phyloP scores from a whole-genome alignment of 2,797 vertebrate genomes.

The Orestias chungarensis region DNA sequence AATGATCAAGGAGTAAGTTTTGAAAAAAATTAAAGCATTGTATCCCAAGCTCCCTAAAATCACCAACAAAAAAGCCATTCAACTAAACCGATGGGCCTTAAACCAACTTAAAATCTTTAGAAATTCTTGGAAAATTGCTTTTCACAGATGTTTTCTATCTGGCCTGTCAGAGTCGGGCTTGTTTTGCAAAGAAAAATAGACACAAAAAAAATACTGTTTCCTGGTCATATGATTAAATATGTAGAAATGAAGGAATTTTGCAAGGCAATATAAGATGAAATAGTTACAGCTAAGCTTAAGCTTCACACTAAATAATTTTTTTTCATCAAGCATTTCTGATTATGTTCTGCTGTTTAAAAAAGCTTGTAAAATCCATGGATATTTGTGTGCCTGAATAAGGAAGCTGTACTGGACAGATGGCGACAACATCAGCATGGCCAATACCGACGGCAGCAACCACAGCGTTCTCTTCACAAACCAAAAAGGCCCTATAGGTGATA shows the following conservation, averaged over 20 bases:
- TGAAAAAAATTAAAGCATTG: background rate
- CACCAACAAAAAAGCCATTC: no score
- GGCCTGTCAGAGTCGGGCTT: background rate
- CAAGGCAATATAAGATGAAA: background rate
- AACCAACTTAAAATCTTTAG: background rate
- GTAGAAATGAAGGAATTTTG: background rate
- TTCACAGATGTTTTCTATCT: background rate
- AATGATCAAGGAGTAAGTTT: background rate
- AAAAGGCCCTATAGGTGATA: constrained; percentile 91
- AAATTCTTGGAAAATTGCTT: background rate
- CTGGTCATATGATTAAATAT: no score
- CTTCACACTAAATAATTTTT: background rate
- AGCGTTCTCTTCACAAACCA: constrained; percentile 89
- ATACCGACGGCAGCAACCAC: constrained; percentile 92
- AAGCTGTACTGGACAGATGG: constrained; percentile 98
- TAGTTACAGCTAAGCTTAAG: background rate
- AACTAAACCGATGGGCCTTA: background rate
- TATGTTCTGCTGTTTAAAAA: constrained; percentile 2
- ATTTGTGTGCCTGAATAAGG: constrained; percentile 66
- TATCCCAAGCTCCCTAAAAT: background rate
- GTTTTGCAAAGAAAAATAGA: background rate
- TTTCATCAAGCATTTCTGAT: background rate
- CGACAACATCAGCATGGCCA: constrained; percentile 94
- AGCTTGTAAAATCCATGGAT: background rate
- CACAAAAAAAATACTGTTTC: no score